Evolutionary conservation across 2,113 vertebrate genomes (phyloP), one percentile per base, ranked within the genome.

Genomic region (Phainopepla nitens): DNA sequence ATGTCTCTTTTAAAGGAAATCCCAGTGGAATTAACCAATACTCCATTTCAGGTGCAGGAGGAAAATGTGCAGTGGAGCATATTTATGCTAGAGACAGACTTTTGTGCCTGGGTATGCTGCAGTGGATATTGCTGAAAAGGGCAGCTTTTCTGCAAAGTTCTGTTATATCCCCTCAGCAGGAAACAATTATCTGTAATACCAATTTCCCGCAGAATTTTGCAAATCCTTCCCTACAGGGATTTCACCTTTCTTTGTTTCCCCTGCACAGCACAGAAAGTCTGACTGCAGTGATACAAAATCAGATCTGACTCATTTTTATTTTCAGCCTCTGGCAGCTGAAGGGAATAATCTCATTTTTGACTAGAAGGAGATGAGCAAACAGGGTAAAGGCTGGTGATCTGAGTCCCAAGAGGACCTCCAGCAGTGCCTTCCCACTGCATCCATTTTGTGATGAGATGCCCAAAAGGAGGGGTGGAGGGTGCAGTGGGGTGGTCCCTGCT

Each of bases 161-260:
- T 93, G 71, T 84, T 70, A 93, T 80, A 94, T 96, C 76, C 75
- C 66, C 56, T 92, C 92, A 82, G 94, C 95, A 95, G 94, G 95
- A 96, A 97, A 90, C 94, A 97, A 93, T 97, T 96, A 94, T 72
- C 89, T 88, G 44, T 94, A 94, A 96, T 93, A 94, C 90, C 90
- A 93, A 85, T 97, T 97, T 97, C 96, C 97, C 3, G 1, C 83
- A 92, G 94, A 96, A 97, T 96, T 95, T 97, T 29, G 8, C 73
- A 96, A 97, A 97, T 96, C 87, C 90, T 93, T 96, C 95, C 92
- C 95, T 90, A 58, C 87, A 92, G 97, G 94, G 90, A 96, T 96
- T 97, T 97, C 93, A 97, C 96, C 93, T 97, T 96, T 94, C 92
- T 82, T 90, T 96, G 92, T 91, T 96, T 96, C 51, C 70, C 39